Percentiles rank a stretch among this genome's conserved stretches.
Conservation (phyloP, 2,797 vertebrate species). For the Euthynnus affinis region DNA sequence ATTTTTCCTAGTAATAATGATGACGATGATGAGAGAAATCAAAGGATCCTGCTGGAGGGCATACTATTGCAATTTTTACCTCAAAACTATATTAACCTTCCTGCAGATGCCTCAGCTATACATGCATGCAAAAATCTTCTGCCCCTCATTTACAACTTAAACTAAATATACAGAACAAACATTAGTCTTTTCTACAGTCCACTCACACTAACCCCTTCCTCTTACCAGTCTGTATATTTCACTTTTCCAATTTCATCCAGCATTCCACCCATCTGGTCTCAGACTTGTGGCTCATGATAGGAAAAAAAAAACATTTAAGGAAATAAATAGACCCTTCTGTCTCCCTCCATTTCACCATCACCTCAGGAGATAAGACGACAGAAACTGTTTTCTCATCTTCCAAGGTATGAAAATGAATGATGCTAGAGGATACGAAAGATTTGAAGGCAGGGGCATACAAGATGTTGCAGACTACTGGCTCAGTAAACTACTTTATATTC, state of each 20-base stretch:
- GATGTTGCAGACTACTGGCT: conserved; percentile 53
- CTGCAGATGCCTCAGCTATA: not conserved
- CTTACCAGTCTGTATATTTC: conserved; percentile 64
- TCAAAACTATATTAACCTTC: not conserved
- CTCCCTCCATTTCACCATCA: conserved; percentile 75
- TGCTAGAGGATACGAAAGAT: conserved; percentile 56
- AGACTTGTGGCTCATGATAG: conserved; percentile 59
- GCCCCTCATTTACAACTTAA: conserved; percentile 30
- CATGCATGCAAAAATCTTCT: not conserved
- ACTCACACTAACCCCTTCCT: conserved; percentile 49
- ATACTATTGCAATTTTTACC: conserved; percentile 1
- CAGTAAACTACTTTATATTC: conserved; percentile 45
- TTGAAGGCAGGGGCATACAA: conserved; percentile 40
- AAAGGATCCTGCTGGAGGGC: not conserved
- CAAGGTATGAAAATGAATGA: conserved; percentile 72
- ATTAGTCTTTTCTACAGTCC: conserved; percentile 55
- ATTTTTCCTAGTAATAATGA: not conserved
- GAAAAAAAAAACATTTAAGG: conserved; percentile 66
- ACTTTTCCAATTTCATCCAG: conserved; percentile 69
- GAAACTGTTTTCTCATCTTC: conserved; percentile 71
- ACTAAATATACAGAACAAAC: conserved; percentile 17
- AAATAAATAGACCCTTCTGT: conserved; percentile 73
- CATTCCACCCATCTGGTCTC: conserved; percentile 57
- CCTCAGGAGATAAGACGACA: conserved; percentile 70
- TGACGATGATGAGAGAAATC: not conserved